Conservation (phyloP, 2,888 invertebrate species). For the Campaea margaritaria region DNA sequence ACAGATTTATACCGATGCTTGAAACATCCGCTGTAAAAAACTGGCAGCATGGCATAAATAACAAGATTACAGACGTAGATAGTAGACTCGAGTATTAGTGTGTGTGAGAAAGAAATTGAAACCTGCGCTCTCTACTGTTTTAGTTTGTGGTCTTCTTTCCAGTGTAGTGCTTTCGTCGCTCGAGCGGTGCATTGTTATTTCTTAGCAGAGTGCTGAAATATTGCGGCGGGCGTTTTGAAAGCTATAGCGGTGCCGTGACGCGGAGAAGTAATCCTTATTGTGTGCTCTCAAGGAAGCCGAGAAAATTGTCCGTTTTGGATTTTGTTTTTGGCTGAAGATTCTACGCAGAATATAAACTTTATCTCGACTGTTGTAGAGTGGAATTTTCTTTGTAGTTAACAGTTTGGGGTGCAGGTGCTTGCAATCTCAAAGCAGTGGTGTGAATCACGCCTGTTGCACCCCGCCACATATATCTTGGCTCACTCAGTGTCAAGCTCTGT, state of each 20-base stretch:
- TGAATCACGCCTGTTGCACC: conserved; percentile 77
- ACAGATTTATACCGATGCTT: no score
- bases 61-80: neutral
- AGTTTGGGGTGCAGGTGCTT: conserved; percentile 67
- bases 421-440: conserved; percentile 62
- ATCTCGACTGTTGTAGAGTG: conserved; percentile 39
- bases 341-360: conserved; percentile 47
- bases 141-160: conserved; percentile 58
- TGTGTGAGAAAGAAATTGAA: neutral
- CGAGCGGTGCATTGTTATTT: conserved; percentile 78
- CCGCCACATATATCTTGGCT: conserved; percentile 77
- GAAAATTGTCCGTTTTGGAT: conserved; percentile 59
- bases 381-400: conserved; percentile 41
- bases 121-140: neutral
- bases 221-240: conserved; percentile 66
- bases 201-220: conserved; percentile 78
- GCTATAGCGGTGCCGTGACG: conserved; percentile 42
- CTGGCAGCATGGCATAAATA: neutral
- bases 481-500: conserved; percentile 69
- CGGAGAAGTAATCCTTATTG: conserved; percentile 46
- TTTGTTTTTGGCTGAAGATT: conserved; percentile 55
- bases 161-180: conserved; percentile 69
- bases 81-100: neutral
- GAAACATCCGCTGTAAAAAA: no score
- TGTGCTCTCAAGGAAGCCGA: conserved; percentile 51